Base-by-base conservation (phyloP, 2,888 invertebrate species). In the Noctua janthe region DNA sequence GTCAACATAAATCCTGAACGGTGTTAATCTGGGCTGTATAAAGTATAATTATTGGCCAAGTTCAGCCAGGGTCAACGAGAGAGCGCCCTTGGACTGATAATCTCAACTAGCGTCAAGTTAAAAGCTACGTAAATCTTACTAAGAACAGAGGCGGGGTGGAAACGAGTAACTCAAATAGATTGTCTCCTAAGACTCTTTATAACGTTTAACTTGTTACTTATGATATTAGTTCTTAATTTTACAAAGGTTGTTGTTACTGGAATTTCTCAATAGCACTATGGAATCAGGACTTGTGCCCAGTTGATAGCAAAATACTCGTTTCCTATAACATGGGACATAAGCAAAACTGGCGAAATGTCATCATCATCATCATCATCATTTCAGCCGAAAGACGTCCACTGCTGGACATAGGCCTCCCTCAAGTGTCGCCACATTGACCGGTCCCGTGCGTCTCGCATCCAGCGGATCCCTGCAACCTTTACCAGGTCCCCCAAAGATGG, bases 71-170 rank as follows among this genome's bases (percentile, higher is more conserved):
- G 91, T 90, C 89, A 87, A 83, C 86, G 86, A 85, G 86, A 89
- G 86, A 88, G 86, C 89, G 91, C 92, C 91, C 92, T 92, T 90
- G 91, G 92, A 91, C 92, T 91, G 92, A 94, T 94, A 94, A 94
- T 94, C 93, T 93, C 88, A 90, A 91, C 92, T 90, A 92, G 89
- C 92, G 93, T 94, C 94, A 92, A 92, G 91, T 94, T 93, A 94
- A 94, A 94, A 93, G 92, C 94, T 90, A 87, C 91, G 93, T 94
- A 93, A 94, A 94, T 94, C 94, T 94, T 91, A 82, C 87, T 76
- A 76, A 71, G 88, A 88, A 91, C 88, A 88, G 72, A 66, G 80
- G 62, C 78, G 35, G 49, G 29, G 62, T 89, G 76, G 92, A 92
- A 89, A 76, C 49, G 83, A 43, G 69, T 83, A 75, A 79, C 69